phyloP scores from a whole-genome alignment of 2,797 vertebrate genomes.

The Poecilia gillii region DNA sequence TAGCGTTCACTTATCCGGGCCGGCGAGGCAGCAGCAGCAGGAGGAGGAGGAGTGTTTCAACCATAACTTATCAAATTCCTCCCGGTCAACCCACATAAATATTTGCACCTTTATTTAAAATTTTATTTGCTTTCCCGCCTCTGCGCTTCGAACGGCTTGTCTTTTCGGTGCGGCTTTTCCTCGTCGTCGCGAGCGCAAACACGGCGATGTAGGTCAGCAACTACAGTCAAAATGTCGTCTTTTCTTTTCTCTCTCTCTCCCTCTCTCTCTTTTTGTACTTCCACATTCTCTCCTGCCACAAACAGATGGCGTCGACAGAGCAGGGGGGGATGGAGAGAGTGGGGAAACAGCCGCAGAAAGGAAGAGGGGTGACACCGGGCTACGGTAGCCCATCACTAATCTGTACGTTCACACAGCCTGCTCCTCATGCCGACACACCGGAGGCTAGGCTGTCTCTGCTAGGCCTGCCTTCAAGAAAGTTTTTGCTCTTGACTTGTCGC shows the following conservation, averaged over 20 bases:
- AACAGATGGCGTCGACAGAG: conserved; percentile 79
- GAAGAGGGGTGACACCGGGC: conserved; percentile 71
- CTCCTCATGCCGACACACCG: conserved; percentile 25
- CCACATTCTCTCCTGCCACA: conserved; percentile 78
- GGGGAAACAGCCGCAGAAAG: conserved; percentile 72
- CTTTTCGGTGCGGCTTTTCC: conserved; percentile 17
- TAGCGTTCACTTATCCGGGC: conserved; percentile 69
- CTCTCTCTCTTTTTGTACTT: conserved; percentile 64
- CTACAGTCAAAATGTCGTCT: conserved; percentile 80
- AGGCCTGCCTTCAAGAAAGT: conserved; percentile 66
- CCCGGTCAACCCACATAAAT: conserved; percentile 48
- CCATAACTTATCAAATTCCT: conserved; percentile 78
- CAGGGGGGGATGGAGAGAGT: conserved; percentile 63
- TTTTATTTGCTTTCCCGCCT: background rate
- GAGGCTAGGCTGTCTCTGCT: conserved; percentile 31
- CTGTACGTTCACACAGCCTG: conserved; percentile 14
- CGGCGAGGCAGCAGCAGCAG: conserved; percentile 64
- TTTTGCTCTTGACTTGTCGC: conserved; percentile 58
- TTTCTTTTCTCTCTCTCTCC: conserved; percentile 46
- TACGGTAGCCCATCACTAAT: conserved; percentile 64
- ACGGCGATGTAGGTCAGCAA: conserved; percentile 74
- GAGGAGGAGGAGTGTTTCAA: conserved; percentile 68
- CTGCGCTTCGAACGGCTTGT: background rate
- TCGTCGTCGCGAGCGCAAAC: conserved; percentile 32
- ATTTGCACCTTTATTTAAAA: conserved; percentile 6